phyloP scores from a whole-genome alignment of 2,113 vertebrate genomes.

The Gallinago paraguaiae region DNA sequence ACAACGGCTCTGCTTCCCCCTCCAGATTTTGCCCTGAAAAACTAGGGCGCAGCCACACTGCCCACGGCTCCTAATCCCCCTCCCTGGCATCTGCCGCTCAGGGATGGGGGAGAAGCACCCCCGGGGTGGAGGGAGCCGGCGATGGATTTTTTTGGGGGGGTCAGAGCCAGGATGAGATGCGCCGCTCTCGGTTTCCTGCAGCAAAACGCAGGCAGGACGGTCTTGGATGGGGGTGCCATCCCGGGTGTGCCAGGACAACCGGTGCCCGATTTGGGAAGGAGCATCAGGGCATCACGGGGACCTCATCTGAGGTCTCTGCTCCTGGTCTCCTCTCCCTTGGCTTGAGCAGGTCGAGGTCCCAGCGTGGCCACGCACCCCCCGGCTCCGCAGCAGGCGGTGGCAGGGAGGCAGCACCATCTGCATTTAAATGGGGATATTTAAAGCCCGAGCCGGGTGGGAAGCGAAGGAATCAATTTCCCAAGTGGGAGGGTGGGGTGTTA shows the following conservation, averaged over 20 bases:
- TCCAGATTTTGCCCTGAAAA: constrained; percentile 16
- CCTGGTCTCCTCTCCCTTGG: accelerated
- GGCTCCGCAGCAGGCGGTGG: background rate
- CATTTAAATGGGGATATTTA: constrained; percentile 60
- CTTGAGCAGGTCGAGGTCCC: background rate
- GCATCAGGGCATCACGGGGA: accelerated
- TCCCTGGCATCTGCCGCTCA: background rate
- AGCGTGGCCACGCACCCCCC: background rate
- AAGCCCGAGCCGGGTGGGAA: constrained; percentile 49
- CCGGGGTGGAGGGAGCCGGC: background rate
- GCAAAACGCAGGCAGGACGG: accelerated
- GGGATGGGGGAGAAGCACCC: background rate
- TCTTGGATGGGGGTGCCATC: accelerated
- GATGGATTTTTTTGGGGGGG: too few species aligned
- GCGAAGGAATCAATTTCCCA: constrained; percentile 55
- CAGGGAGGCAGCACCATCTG: background rate
- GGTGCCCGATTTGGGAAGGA: accelerated
- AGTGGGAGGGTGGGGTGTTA: constrained; percentile 61
- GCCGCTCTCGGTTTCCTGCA: accelerated
- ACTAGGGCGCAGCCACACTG: background rate
- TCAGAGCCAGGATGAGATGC: background rate
- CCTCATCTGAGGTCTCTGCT: accelerated
- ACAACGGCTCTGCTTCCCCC: background rate
- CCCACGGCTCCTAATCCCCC: background rate
- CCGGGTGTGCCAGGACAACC: accelerated